Conservation (phyloP, 1,140 invertebrate species). For the Eumeta japonica region DNA sequence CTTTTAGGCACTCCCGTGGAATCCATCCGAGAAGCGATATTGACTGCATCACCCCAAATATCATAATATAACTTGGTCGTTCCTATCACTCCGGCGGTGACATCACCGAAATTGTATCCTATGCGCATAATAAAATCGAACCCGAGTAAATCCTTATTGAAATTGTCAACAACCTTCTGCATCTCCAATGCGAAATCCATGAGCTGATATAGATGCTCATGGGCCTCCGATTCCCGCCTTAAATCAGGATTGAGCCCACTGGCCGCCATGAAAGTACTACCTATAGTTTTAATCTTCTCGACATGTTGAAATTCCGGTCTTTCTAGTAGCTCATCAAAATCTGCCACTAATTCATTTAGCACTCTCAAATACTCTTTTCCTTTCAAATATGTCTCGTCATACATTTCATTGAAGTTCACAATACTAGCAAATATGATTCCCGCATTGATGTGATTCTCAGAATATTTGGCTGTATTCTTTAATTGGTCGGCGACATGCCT, state of each 20-base stretch:
- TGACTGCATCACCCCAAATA: slow-evolving; percentile 98
- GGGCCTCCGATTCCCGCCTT: slow-evolving; percentile 61
- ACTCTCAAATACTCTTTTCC: slow-evolving; percentile 92
- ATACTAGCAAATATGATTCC: slow-evolving; percentile 95
- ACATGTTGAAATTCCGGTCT: slow-evolving; percentile 81
- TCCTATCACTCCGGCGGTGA: slow-evolving; percentile 94
- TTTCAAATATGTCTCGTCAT: slow-evolving; percentile 91
- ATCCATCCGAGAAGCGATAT: slow-evolving; percentile 95
- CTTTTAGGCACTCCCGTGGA: slow-evolving; percentile 82
- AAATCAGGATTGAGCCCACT: slow-evolving; percentile 84
- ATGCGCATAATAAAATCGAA: slow-evolving; percentile 90
- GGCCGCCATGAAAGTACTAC: slow-evolving; percentile 96
- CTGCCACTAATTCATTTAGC: slow-evolving; percentile 90
- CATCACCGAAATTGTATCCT: slow-evolving; percentile 83
- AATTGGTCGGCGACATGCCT: slow-evolving; percentile 90
- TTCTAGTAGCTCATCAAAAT: slow-evolving; percentile 91
- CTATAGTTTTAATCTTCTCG: slow-evolving; percentile 98
- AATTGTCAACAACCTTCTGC: slow-evolving; percentile 82
- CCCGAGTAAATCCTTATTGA: slow-evolving; percentile 84
- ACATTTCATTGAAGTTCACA: slow-evolving; percentile 94
- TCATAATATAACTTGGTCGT: slow-evolving; percentile 96
- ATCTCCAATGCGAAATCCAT: slow-evolving; percentile 88
- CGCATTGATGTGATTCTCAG: slow-evolving; percentile 90
- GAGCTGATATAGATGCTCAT: slow-evolving; percentile 81
- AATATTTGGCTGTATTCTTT: slow-evolving; percentile 92